These are phyloP conservation scores for Lissocephala sabroskyi DNA, from an alignment of 2,888 invertebrate genomes.

Conservation along the genomic window DNA sequence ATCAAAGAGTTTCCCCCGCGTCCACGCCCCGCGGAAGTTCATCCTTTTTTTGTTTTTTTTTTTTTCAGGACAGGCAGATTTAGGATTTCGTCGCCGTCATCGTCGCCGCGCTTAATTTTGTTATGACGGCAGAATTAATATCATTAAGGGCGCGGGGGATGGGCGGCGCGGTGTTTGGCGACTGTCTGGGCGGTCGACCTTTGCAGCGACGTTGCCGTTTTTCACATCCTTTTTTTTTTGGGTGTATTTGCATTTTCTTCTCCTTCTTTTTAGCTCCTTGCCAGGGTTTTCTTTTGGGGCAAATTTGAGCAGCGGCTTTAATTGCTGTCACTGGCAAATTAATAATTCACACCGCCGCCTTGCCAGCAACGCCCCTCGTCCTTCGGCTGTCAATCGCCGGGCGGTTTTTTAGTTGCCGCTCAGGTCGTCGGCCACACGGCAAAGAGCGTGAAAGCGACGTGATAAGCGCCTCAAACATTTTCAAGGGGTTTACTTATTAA, in stretches of 20 bases:
- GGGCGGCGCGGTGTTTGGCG: conserved; percentile 46
- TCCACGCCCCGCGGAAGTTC: too few relatives aligned
- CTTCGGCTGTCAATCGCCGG: not conserved
- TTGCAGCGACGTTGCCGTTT: not conserved
- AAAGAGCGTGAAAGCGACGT: conserved; percentile 45
- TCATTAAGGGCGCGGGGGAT: conserved; percentile 66
- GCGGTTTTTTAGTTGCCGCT: not conserved
- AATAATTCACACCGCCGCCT: conserved; percentile 58
- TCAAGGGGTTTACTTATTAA: conserved; percentile 58
- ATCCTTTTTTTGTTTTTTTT: not conserved
- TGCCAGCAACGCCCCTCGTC: not conserved
- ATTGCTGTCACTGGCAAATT: conserved; percentile 62
- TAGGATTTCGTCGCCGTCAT: conserved; percentile 1
- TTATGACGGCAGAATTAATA: conserved; percentile 63
- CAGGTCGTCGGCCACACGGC: too few relatives aligned
- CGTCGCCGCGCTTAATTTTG: conserved; percentile 40
- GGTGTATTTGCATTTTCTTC: not conserved
- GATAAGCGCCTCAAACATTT: conserved; percentile 57
- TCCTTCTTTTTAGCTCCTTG: conserved; percentile 34
- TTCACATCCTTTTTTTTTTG: not conserved
- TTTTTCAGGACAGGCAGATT: too few relatives aligned
- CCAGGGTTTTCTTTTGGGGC: conserved; percentile 42
- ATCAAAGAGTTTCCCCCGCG: too few relatives aligned
- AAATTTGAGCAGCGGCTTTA: conserved; percentile 53
- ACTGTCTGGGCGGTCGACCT: conserved; percentile 14